Conservation (phyloP, 2,113 vertebrate genomes). For the Cromileptes altivelis region DNA sequence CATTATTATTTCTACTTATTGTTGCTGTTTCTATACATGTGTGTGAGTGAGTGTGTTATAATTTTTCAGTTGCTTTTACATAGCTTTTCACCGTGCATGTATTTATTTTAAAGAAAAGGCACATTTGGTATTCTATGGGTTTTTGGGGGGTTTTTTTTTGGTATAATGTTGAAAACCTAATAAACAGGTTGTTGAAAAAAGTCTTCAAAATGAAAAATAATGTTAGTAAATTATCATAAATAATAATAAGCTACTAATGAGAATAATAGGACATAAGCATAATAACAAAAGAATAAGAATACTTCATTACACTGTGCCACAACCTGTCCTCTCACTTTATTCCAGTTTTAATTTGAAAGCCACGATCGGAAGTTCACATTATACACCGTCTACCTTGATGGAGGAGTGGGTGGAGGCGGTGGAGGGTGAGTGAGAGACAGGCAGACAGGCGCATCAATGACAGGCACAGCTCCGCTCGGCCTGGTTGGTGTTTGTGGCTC, state of each 20-base stretch:
- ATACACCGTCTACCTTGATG: neutral
- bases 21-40: no score
- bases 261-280: neutral
- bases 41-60: no score
- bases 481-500: constrained; percentile 49
- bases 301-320: neutral
- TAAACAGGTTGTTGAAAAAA: neutral
- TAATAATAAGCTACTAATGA: neutral
- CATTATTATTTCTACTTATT: no score
- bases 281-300: neutral
- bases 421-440: constrained; percentile 15
- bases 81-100: no score
- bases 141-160: no score
- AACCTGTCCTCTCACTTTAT: neutral
- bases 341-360: constrained; percentile 55
- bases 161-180: no score
- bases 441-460: constrained; percentile 58
- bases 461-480: constrained; percentile 16
- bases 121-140: no score
- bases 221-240: neutral
- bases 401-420: constrained; percentile 18
- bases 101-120: no score
- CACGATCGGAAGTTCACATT: neutral
- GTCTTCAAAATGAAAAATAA: neutral
- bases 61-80: no score